These are phyloP conservation scores for Physocephala rufipes DNA, from an alignment of 2,888 invertebrate genomes.

Conservation along the genomic window DNA sequence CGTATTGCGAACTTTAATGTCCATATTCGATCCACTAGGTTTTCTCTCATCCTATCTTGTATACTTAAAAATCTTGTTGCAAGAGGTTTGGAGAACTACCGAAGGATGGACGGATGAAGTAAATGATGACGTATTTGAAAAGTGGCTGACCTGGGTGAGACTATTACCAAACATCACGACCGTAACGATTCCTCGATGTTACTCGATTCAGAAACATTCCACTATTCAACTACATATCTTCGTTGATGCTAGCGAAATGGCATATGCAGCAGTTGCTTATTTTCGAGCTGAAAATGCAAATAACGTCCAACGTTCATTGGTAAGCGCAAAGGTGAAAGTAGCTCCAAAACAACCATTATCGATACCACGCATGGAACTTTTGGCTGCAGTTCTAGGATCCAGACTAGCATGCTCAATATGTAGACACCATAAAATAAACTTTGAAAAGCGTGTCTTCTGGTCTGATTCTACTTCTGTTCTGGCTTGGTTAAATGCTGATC, in stretches of 20 bases:
- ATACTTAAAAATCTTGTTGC: conserved; percentile 1
- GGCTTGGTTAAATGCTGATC: conserved; percentile 39
- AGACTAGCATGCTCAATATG: background rate
- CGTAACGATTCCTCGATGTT: background rate
- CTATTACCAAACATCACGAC: conserved; percentile 1
- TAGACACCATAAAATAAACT: background rate
- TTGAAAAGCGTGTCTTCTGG: background rate
- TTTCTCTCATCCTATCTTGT: background rate
- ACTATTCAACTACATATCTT: background rate
- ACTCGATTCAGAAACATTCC: background rate
- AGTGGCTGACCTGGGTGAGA: background rate
- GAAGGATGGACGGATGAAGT: conserved; percentile 8
- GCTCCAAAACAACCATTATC: conserved; percentile 2
- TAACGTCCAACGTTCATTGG: background rate
- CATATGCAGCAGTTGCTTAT: background rate
- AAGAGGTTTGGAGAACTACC: conserved; percentile 8
- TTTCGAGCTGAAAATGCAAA: background rate
- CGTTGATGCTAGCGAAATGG: background rate
- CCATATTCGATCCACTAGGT: background rate
- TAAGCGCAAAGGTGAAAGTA: background rate
- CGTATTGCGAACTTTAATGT: background rate
- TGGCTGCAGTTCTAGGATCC: background rate
- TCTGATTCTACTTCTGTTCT: background rate
- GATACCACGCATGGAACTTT: background rate
- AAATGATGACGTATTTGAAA: background rate